Evolutionary conservation across 2,888 invertebrate species (phyloP), one percentile per base, ranked within the genome.

Genomic region (Cryptus armator): DNA sequence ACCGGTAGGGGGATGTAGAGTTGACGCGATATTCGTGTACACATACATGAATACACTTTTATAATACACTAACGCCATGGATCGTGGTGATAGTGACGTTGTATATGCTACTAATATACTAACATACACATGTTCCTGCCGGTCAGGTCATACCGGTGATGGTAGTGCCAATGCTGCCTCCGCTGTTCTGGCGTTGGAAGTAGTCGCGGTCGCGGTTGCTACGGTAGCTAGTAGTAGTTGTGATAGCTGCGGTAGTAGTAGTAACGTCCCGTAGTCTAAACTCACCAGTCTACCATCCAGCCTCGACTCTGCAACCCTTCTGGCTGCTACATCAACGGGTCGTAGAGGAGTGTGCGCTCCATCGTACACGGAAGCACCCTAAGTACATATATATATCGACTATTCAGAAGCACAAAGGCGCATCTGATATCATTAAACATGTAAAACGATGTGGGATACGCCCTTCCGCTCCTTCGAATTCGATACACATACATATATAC

Each of bases 21-120:
- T 83, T 67, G 56, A 66, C 71, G 48, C 67, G 48, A 74, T 68
- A 43, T 59, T 72, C 82, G 64, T 64, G 7, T 64, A 32, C 32
- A 66, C 64, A 37, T 14, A 2, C 37, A 37, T 59, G 46, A 44
- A 24, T 12, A 29, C 44, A 59, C 24, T 56, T 56, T 56, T 56
- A 19, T 56, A 56, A 16, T 3, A 10, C 4, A 24, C 24, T 24
- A 56, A 56, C 56, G 12, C 12, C 10, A 10, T 6, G 4, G 2
- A 56, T 10, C 56, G 19, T 19, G 56, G 56, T 59, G 29, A n/a
- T 29, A 14, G 29, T 29, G 29, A 14, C 29, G 32, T 24, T 32
- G 59, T 32, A 32, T 59, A 29, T 2, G 24, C 10, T 29, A 59
- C 32, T 14, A 6, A 56, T n/a, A 59, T 12, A 59, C 59, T 14